Percentiles rank a stretch among this genome's conserved stretches.
Evolutionary conservation across 2,797 vertebrate species (phyloP).

Genomic region (Parotocinclus haroldoi): DNA sequence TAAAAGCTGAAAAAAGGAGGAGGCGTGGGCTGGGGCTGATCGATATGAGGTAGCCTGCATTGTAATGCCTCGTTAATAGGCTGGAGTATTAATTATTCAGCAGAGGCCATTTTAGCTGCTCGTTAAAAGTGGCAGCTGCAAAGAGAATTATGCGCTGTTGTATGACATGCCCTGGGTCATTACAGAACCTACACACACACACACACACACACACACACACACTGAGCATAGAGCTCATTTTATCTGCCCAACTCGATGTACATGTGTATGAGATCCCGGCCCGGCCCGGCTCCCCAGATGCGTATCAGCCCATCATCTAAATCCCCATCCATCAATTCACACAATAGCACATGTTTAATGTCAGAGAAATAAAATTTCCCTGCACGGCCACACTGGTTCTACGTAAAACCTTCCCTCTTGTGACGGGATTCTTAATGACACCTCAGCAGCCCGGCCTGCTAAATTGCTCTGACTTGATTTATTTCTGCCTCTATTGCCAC

Average conservation of each 20-base stretch:
- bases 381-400: too few relatives aligned
- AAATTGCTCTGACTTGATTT: conserved; percentile 76
- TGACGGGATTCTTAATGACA: conserved; percentile 74
- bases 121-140: conserved; percentile 75
- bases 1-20: conserved; percentile 61
- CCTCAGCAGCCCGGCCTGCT: conserved; percentile 63
- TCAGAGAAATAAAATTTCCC: conserved; percentile 60
- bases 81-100: conserved; percentile 81
- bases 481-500: conserved; percentile 66
- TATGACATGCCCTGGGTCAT: conserved; percentile 63
- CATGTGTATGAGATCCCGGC: not conserved
- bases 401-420: conserved; percentile 49
- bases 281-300: conserved; percentile 32
- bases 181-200: conserved; percentile 47
- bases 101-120: conserved; percentile 76
- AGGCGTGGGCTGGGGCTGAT: conserved; percentile 53
- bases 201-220: conserved; percentile 15
- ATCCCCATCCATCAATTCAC: conserved; percentile 47
- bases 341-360: conserved; percentile 30
- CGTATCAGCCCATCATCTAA: conserved; percentile 37
- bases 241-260: conserved; percentile 21
- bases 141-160: conserved; percentile 70
- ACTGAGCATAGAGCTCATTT: conserved; percentile 20
- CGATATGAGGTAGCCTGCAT: conserved; percentile 76
- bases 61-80: conserved; percentile 83